A percentile compares a stretch with the other conserved stretches of the same genome.
These are phyloP conservation scores for Dromaius novaehollandiae DNA, from an alignment of 2,113 vertebrate species.

Conservation along the genomic window DNA sequence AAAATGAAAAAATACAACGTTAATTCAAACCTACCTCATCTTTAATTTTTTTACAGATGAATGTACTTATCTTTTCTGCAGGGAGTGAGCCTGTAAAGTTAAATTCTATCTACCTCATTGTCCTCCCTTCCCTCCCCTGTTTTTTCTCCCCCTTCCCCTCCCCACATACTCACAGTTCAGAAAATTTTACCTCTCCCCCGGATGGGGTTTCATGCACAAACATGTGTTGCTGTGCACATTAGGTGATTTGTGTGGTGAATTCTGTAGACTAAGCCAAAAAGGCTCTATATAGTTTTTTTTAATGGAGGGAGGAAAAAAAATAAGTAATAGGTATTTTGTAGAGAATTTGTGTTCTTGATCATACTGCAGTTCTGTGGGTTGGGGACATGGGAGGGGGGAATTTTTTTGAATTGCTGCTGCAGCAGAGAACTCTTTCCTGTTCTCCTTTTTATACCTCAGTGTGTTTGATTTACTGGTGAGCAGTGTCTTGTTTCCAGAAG, in stretches of 20 bases:
- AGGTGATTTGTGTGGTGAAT: conserved; percentile 60
- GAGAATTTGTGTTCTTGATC: conserved; percentile 70
- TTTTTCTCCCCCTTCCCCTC: neutral
- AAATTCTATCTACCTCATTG: conserved; percentile 85
- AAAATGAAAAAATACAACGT: conserved; percentile 84
- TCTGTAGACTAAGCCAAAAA: conserved; percentile 77
- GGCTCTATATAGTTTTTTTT: conserved; percentile 31
- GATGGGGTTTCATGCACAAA: conserved; percentile 69
- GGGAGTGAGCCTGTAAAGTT: conserved; percentile 94
- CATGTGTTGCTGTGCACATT: conserved; percentile 70
- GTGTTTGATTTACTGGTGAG: conserved; percentile 67
- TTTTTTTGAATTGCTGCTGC: conserved; percentile 77
- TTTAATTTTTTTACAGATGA: conserved; percentile 91
- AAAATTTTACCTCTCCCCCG: conserved; percentile 35
- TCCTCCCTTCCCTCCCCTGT: conserved; percentile 59
- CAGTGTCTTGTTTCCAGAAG: conserved; percentile 55
- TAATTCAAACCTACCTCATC: conserved; percentile 98
- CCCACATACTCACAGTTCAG: conserved; percentile 46
- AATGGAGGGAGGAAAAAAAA: conserved; percentile 24
- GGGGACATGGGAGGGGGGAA: conserved; percentile 40
- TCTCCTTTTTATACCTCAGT: conserved; percentile 78
- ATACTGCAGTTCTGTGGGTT: conserved; percentile 61
- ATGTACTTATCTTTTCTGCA: conserved; percentile 93
- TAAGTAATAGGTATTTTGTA: conserved; percentile 55
- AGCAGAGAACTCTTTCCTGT: conserved; percentile 76